These are phyloP conservation scores for Axinella damicornis DNA, from an alignment of 37 sponge, comb jelly and placozoan species.

Conservation along the genomic window DNA sequence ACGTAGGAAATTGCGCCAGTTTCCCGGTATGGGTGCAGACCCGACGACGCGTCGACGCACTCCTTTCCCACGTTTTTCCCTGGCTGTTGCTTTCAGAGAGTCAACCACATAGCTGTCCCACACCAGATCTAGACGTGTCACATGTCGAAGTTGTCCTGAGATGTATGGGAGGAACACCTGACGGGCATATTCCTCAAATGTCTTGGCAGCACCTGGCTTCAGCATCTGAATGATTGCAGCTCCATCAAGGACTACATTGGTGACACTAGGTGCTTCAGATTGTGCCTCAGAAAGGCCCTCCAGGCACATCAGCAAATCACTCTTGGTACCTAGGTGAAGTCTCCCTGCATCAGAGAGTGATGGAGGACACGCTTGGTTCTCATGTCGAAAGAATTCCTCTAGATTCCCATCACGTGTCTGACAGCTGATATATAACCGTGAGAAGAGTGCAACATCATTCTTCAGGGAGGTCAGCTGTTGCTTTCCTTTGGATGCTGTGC, in stretches of 20 bases:
- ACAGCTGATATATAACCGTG: too few relatives aligned
- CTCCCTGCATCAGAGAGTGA: too few relatives aligned
- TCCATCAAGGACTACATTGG: slow-evolving; percentile 28
- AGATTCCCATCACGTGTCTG: too few relatives aligned
- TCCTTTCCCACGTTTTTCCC: slow-evolving; percentile 45
- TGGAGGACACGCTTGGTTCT: too few relatives aligned
- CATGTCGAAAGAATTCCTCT: too few relatives aligned
- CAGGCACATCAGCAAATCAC: too few relatives aligned
- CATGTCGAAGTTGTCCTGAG: slow-evolving; percentile 1
- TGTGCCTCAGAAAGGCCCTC: too few relatives aligned
- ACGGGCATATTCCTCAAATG: slow-evolving; percentile 32
- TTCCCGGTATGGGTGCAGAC: slow-evolving; percentile 12
- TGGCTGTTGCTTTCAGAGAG: slow-evolving; percentile 26
- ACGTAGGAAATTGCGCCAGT: slow-evolving; percentile 41
- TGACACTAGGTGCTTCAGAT: slow-evolving; percentile 24
- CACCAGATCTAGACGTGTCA: slow-evolving; percentile 26
- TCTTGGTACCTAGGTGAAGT: too few relatives aligned
- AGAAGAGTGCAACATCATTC: too few relatives aligned
- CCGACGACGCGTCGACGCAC: slow-evolving; percentile 30
- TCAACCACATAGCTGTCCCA: slow-evolving; percentile 36
- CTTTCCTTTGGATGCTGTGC: too few relatives aligned
- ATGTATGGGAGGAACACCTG: slow-evolving; percentile 21
- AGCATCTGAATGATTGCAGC: slow-evolving; percentile 37
- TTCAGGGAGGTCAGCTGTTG: too few relatives aligned
- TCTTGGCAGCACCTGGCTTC: slow-evolving; percentile 19